These are phyloP conservation scores for Mungos mungo DNA, from an alignment of 2,113 vertebrate species.

Conservation along the genomic window DNA sequence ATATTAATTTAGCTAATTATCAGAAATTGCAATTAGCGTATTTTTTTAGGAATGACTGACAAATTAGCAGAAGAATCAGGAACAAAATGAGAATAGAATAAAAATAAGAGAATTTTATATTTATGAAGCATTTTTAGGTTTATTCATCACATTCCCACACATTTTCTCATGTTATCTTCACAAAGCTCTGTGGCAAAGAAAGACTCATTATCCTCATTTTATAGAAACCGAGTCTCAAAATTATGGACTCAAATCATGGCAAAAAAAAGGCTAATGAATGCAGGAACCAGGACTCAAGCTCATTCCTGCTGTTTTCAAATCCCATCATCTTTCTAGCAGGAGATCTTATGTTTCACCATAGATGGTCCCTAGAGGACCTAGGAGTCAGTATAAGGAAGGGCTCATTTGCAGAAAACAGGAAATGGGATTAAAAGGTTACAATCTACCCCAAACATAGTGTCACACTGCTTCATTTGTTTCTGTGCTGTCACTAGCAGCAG, in stretches of 20 bases:
- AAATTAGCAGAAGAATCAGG: neutral
- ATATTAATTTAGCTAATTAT: constrained; percentile 40
- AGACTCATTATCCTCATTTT: neutral
- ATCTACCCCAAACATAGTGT: neutral
- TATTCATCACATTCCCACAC: neutral
- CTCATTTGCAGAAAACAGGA: neutral
- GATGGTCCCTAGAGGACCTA: neutral
- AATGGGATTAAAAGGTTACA: neutral
- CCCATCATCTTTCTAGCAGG: neutral
- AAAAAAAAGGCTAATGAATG: neutral
- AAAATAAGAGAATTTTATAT: neutral
- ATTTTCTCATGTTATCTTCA: neutral
- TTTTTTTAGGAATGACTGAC: neutral
- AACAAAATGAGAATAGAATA: neutral
- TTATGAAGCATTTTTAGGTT: neutral
- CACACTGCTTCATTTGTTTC: neutral
- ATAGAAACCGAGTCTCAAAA: neutral
- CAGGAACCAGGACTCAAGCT: neutral
- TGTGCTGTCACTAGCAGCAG: neutral
- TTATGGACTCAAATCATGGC: neutral
- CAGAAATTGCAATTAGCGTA: neutral
- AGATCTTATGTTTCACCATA: neutral
- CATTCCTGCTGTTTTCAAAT: neutral
- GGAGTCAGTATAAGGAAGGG: neutral
- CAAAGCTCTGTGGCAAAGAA: neutral